Evolutionary conservation across 2,888 invertebrate species (phyloP).

Genomic region (Zygogramma bicolorata): DNA sequence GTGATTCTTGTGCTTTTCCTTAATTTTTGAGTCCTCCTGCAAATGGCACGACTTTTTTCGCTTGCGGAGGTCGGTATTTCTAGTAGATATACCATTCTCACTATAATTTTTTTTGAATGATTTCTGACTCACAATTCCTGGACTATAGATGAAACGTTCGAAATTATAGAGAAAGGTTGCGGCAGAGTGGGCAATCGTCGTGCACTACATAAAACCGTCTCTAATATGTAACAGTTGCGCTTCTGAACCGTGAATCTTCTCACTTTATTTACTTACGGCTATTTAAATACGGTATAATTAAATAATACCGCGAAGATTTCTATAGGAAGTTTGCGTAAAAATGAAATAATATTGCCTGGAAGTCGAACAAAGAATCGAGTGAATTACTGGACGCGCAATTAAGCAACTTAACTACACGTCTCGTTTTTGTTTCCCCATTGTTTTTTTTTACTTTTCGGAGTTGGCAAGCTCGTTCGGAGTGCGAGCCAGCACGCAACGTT

Average conservation of each 20-base stretch:
- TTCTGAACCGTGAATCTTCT: conserved; percentile 17
- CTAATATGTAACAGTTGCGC: conserved; percentile 6
- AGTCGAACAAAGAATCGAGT: conserved; percentile 28
- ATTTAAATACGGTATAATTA: conserved; percentile 31
- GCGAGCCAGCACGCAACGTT: not conserved
- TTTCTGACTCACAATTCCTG: too few relatives aligned
- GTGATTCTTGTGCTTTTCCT: too few relatives aligned
- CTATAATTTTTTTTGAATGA: too few relatives aligned
- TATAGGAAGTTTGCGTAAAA: conserved; percentile 49
- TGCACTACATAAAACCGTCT: conserved; percentile 4
- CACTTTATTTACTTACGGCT: conserved; percentile 8
- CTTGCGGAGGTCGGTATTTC: too few relatives aligned
- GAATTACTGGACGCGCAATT: conserved; percentile 39
- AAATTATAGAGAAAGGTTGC: conserved; percentile 10
- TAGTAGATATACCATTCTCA: too few relatives aligned
- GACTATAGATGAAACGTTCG: not conserved
- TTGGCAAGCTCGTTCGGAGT: not conserved
- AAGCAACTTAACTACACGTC: conserved; percentile 38
- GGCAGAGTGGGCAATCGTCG: not conserved
- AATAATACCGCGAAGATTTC: conserved; percentile 28
- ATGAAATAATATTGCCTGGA: conserved; percentile 31
- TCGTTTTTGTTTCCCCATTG: conserved; percentile 9
- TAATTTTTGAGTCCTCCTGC: too few relatives aligned
- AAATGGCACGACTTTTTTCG: too few relatives aligned
- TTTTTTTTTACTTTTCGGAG: conserved; percentile 3